Conservation (phyloP, 2,797 vertebrate species). For the Alauda arvensis region DNA sequence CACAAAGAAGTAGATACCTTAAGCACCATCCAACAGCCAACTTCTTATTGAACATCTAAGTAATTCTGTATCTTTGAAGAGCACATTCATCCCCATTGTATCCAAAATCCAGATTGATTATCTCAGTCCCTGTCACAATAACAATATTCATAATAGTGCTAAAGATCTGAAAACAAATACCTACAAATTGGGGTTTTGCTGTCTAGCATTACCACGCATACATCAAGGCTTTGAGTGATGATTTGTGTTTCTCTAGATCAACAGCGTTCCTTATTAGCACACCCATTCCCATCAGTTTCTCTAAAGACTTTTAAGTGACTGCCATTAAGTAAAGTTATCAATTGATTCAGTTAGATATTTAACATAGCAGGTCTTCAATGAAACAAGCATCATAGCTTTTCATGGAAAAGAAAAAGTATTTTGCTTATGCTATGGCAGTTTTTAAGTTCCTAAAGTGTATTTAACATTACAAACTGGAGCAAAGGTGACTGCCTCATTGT, state of each 20-base stretch:
- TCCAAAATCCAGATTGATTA: not conserved
- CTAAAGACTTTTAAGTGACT: not conserved
- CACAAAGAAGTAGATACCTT: not conserved
- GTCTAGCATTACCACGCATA: not conserved
- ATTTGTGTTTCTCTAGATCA: not conserved
- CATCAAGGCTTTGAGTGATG: not conserved
- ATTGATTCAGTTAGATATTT: not conserved
- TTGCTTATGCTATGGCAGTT: not conserved
- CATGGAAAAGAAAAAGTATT: not conserved
- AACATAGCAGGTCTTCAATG: not conserved
- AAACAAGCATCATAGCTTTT: not conserved
- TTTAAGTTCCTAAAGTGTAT: not conserved
- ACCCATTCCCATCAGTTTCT: not conserved
- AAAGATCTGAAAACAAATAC: not conserved
- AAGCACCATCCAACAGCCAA: not conserved
- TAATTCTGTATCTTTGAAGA: not conserved
- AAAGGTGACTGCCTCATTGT: not conserved
- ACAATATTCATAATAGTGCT: not conserved
- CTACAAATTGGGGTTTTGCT: not conserved
- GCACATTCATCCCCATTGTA: fast-evolving
- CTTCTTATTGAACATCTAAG: not conserved
- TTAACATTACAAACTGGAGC: not conserved
- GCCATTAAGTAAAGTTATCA: not conserved
- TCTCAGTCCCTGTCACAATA: not conserved
- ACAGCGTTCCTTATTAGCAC: not conserved